These are phyloP conservation scores for Xestia ashworthii DNA, from an alignment of 2,888 invertebrate genomes.

Conservation along the genomic window DNA sequence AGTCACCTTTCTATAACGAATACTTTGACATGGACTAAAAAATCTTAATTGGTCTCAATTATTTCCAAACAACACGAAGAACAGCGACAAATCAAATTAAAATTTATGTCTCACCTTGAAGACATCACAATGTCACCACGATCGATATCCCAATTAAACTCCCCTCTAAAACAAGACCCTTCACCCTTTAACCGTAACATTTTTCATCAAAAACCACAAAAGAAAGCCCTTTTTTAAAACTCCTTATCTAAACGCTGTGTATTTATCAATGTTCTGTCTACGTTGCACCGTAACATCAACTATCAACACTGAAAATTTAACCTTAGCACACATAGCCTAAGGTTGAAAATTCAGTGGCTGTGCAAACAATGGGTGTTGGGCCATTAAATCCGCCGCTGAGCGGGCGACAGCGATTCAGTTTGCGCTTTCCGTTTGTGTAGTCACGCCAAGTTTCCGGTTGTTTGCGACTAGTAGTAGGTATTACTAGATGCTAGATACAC, in stretches of 20 bases:
- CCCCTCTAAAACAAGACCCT: slow-evolving; percentile 49
- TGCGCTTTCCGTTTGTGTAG: slow-evolving; percentile 62
- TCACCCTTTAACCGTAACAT: slow-evolving; percentile 60
- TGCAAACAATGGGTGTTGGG: slow-evolving; percentile 60
- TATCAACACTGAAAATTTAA: neutral
- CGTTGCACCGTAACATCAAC: slow-evolving; percentile 52
- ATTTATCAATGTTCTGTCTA: slow-evolving; percentile 67
- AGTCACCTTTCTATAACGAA: neutral
- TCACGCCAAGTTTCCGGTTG: slow-evolving; percentile 67
- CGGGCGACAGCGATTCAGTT: slow-evolving; percentile 66
- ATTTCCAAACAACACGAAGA: neutral
- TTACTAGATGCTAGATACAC: slow-evolving; percentile 48
- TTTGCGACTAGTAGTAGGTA: slow-evolving; percentile 51
- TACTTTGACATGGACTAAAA: neutral
- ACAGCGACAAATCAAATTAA: neutral
- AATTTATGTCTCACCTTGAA: slow-evolving; percentile 17
- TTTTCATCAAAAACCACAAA: slow-evolving; percentile 68
- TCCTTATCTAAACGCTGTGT: slow-evolving; percentile 68
- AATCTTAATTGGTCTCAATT: slow-evolving; percentile 7
- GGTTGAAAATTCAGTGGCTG: slow-evolving; percentile 27
- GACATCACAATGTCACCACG: slow-evolving; percentile 29
- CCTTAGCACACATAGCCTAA: neutral
- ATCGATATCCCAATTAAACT: slow-evolving; percentile 67
- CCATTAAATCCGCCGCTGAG: slow-evolving; percentile 61
- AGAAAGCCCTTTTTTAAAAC: slow-evolving; percentile 63